Evolutionary conservation across 2,113 vertebrate species (phyloP).

Genomic region (Siphamia tubifer): DNA sequence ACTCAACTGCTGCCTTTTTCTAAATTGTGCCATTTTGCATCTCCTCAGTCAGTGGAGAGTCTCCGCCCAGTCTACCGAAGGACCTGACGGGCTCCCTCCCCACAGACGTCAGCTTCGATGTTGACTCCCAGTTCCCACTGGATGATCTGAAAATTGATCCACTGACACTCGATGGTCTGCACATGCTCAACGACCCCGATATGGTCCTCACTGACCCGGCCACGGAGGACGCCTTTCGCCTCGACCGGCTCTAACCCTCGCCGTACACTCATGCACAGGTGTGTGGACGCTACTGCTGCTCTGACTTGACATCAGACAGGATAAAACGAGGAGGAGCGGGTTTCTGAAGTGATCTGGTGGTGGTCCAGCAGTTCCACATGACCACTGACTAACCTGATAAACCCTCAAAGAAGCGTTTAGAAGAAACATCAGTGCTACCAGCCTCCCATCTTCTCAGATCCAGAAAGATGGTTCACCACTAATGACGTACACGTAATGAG

Average conservation of each 20-base stretch:
- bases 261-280: background rate
- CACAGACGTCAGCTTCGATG: slow-evolving; percentile 91
- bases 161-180: slow-evolving; percentile 94
- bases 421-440: slow-evolving; percentile 1
- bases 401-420: slow-evolving; percentile 25
- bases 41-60: slow-evolving; percentile 91
- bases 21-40: background rate
- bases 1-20: background rate
- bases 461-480: background rate
- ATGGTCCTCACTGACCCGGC: slow-evolving; percentile 94
- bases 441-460: slow-evolving; percentile 12
- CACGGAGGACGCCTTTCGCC: slow-evolving; percentile 96
- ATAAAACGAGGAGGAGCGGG: background rate
- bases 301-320: background rate
- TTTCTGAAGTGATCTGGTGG: background rate
- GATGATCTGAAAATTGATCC: slow-evolving; percentile 98
- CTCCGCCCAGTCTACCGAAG: slow-evolving; percentile 93
- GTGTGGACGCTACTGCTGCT: slow-evolving; percentile 10
- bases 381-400: background rate
- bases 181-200: slow-evolving; percentile 98
- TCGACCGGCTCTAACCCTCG: slow-evolving; percentile 90
- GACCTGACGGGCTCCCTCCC: slow-evolving; percentile 90
- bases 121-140: slow-evolving; percentile 94
- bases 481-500: slow-evolving; percentile 1
- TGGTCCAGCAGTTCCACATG: background rate